Evolutionary conservation across 2,888 invertebrate genomes (phyloP).

Genomic region (Eretmocerus hayati): DNA sequence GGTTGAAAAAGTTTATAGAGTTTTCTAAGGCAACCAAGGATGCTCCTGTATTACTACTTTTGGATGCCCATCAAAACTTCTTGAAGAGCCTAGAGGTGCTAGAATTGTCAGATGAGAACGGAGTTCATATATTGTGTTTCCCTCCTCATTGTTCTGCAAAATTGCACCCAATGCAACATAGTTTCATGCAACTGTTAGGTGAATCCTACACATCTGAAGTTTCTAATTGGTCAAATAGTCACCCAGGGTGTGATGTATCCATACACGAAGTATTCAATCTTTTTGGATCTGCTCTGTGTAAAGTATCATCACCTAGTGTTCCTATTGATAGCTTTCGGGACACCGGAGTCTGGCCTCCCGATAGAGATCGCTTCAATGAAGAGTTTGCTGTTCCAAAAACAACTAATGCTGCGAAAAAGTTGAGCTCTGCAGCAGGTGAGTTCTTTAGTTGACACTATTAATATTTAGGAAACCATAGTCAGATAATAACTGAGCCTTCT

Average conservation of each 20-base stretch:
- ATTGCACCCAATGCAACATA: slow-evolving; percentile 30
- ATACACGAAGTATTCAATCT: slow-evolving; percentile 27
- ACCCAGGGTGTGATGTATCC: slow-evolving; percentile 29
- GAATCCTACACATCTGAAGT: slow-evolving; percentile 27
- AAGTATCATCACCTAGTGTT: slow-evolving; percentile 28
- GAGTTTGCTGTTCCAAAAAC: not conserved
- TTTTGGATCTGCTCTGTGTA: slow-evolving; percentile 30
- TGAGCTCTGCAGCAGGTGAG: too few relatives aligned
- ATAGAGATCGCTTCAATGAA: slow-evolving; percentile 4
- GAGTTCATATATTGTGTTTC: slow-evolving; percentile 36
- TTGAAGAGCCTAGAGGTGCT: slow-evolving; percentile 35
- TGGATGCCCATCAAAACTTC: slow-evolving; percentile 38
- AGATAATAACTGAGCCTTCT: too few relatives aligned
- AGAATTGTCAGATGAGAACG: slow-evolving; percentile 28
- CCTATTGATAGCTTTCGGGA: slow-evolving; percentile 31
- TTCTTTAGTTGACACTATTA: too few relatives aligned
- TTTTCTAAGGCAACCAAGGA: slow-evolving; percentile 31
- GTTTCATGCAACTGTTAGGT: slow-evolving; percentile 29
- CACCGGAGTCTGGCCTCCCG: slow-evolving; percentile 25
- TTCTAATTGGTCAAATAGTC: slow-evolving; percentile 24
- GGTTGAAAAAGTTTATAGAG: slow-evolving; percentile 41
- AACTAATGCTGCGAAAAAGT: too few relatives aligned
- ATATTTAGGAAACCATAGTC: too few relatives aligned
- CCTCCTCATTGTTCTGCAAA: slow-evolving; percentile 33
- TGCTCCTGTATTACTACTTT: slow-evolving; percentile 32